These are phyloP conservation scores for Dufourea novaeangliae DNA, from an alignment of 1,140 invertebrate genomes.

Conservation along the genomic window DNA sequence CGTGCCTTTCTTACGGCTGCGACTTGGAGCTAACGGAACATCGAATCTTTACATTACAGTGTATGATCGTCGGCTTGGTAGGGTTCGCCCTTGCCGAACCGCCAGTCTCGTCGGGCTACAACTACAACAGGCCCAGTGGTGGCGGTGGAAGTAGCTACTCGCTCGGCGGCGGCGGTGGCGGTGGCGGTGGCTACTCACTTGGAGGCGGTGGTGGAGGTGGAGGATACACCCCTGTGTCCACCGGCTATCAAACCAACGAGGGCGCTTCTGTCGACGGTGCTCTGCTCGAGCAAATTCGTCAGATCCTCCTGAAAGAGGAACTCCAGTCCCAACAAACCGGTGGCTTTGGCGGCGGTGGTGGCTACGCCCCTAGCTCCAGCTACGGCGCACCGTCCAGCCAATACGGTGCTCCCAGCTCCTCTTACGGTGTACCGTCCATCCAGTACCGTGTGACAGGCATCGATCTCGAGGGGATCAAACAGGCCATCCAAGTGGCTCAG, in stretches of 20 bases:
- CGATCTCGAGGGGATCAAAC: slow-evolving; percentile 88
- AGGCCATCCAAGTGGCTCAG: slow-evolving; percentile 89
- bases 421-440: slow-evolving; percentile 84
- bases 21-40: neutral
- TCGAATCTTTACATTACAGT: slow-evolving; percentile 80
- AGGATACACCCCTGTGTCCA: slow-evolving; percentile 87
- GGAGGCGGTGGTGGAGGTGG: slow-evolving; percentile 85
- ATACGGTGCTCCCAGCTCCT: slow-evolving; percentile 84
- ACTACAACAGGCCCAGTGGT: slow-evolving; percentile 84
- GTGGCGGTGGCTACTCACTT: slow-evolving; percentile 71
- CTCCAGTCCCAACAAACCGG: slow-evolving; percentile 82
- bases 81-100: slow-evolving; percentile 84
- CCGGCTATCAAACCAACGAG: slow-evolving; percentile 88
- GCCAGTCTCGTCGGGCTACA: slow-evolving; percentile 85
- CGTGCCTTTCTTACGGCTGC: too few species aligned
- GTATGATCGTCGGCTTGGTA: slow-evolving; percentile 85
- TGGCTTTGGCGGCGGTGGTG: slow-evolving; percentile 76
- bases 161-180: slow-evolving; percentile 78
- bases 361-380: slow-evolving; percentile 75
- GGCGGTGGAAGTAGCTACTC: slow-evolving; percentile 82
- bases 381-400: slow-evolving; percentile 83
- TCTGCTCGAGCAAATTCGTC: slow-evolving; percentile 89
- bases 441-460: slow-evolving; percentile 86
- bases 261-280: slow-evolving; percentile 89
- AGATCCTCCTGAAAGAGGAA: slow-evolving; percentile 91